phyloP scores from a whole-genome alignment of 2,113 vertebrate genomes.

The Tringa solitaria region DNA sequence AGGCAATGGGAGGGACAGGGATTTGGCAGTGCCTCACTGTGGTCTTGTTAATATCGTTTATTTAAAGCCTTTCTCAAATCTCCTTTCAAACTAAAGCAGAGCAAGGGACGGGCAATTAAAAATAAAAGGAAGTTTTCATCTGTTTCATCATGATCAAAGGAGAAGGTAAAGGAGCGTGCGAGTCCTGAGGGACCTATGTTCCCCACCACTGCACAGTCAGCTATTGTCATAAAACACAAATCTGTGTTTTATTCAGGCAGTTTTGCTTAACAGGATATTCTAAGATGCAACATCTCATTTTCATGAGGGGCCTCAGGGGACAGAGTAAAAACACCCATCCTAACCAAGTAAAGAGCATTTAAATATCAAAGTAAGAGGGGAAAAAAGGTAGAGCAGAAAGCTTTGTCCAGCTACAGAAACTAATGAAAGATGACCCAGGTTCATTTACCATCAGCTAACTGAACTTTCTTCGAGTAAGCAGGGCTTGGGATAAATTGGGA shows the following conservation, averaged over 20 bases:
- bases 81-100: not conserved
- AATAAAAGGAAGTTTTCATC: constrained; percentile 9
- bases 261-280: constrained; percentile 18
- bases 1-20: not conserved
- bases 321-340: not conserved
- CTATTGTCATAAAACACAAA: not conserved
- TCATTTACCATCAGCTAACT: constrained; percentile 11
- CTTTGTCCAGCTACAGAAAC: not conserved
- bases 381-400: not conserved
- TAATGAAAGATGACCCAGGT: not conserved
- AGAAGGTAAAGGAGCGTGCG: not conserved
- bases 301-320: not conserved
- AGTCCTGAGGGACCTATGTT: not conserved
- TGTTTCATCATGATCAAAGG: constrained; percentile 28
- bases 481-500: constrained; percentile 37
- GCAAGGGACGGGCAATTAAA: not conserved
- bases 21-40: not conserved
- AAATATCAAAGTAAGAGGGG: not conserved
- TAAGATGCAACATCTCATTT: constrained; percentile 7
- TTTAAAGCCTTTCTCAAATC: constrained; percentile 9
- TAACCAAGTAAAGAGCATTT: not conserved
- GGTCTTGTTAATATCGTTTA: not conserved
- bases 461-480: not conserved
- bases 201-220: not conserved
- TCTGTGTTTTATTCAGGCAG: not conserved